phyloP scores from a whole-genome alignment of 2,113 vertebrate genomes.

The Apodemus speciosus region DNA sequence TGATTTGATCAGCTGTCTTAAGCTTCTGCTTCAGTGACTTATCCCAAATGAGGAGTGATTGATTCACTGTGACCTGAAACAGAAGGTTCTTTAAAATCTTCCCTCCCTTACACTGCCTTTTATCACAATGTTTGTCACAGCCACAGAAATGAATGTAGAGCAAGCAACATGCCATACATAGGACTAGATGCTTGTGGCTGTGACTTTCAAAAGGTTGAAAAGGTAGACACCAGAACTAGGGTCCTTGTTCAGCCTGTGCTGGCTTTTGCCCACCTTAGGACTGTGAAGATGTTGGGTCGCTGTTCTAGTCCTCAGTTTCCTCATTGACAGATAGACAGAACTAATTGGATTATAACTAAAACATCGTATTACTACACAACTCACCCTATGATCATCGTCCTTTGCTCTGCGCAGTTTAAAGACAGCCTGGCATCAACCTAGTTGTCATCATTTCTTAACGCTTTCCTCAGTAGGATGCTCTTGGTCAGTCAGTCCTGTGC shows the following conservation, averaged over 20 bases:
- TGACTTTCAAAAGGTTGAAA: neutral
- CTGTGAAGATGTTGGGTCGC: neutral
- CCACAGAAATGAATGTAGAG: neutral
- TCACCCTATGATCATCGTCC: neutral
- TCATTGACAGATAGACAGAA: neutral
- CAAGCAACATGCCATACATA: neutral
- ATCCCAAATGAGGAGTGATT: neutral
- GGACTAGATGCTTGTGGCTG: neutral
- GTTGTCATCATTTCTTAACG: neutral
- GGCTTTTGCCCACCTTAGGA: neutral
- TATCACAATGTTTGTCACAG: neutral
- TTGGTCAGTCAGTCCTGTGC: neutral
- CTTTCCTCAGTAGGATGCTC: neutral
- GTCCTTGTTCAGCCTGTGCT: neutral
- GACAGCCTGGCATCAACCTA: neutral
- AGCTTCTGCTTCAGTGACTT: neutral
- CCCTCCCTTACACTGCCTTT: neutral
- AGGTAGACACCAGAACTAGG: neutral
- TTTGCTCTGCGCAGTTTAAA: neutral
- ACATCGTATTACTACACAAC: neutral
- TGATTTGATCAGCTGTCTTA: neutral
- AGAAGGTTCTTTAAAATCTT: neutral
- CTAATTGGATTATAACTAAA: neutral
- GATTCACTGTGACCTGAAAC: neutral
- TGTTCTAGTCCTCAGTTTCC: neutral